Evolutionary conservation across 2,113 vertebrate species (phyloP).

Genomic region (Lasiurus borealis): DNA sequence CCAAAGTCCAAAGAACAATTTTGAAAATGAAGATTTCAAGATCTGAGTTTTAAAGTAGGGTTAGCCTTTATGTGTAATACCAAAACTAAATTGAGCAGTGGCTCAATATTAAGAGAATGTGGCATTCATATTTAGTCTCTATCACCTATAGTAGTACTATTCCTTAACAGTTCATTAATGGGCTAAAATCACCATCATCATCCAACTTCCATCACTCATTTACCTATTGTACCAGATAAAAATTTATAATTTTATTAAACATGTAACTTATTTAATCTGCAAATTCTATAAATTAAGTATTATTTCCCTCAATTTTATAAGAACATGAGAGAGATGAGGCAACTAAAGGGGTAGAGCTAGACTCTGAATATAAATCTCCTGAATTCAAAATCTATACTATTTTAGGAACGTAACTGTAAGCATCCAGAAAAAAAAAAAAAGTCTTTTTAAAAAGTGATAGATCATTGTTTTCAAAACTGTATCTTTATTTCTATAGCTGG

Average conservation of each 20-base stretch:
- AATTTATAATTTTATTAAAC: background rate
- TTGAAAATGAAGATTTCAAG: slow-evolving; percentile 1
- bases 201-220: background rate
- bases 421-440: slow-evolving; percentile 50
- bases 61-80: background rate
- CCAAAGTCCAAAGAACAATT: background rate
- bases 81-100: background rate
- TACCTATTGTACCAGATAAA: slow-evolving; percentile 23
- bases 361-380: background rate
- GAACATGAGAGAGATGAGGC: background rate
- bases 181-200: background rate
- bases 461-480: slow-evolving; percentile 59
- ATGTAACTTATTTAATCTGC: background rate
- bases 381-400: slow-evolving; percentile 20
- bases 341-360: background rate
- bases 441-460: slow-evolving; percentile 25
- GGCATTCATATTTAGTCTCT: background rate
- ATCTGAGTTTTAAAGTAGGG: background rate
- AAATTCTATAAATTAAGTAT: background rate
- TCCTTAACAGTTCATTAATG: background rate
- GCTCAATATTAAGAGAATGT: background rate
- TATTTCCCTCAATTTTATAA: background rate
- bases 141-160: too few species aligned
- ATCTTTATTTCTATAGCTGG: slow-evolving; percentile 50
- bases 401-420: slow-evolving; percentile 30